Percentiles rank a stretch among this genome's conserved stretches.
Conservation (phyloP, 2,888 invertebrate genomes). For the Litoditis marina region DNA sequence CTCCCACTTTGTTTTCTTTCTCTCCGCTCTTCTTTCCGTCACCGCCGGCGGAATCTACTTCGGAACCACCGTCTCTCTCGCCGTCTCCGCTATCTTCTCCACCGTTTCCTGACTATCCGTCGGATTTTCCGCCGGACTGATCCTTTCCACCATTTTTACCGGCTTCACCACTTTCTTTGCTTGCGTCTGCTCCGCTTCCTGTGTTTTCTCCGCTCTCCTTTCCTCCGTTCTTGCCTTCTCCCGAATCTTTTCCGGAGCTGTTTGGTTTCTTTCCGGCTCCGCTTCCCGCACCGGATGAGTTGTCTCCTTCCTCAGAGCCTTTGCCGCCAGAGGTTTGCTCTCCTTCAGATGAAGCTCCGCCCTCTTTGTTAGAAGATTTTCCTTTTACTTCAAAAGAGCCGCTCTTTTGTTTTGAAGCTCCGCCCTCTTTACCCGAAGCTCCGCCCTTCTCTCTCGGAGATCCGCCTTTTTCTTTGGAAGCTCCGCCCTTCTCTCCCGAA, state of each 20-base stretch:
- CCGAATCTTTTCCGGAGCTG: slow-evolving; percentile 3
- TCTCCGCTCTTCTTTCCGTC: slow-evolving; percentile 7
- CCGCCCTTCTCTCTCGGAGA: not conserved
- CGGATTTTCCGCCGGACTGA: slow-evolving; percentile 9
- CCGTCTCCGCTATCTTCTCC: slow-evolving; percentile 7
- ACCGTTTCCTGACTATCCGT: slow-evolving; percentile 6
- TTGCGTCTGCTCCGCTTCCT: slow-evolving; percentile 1
- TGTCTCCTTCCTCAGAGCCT: slow-evolving; percentile 1
- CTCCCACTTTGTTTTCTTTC: not conserved
- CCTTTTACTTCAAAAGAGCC: too few species aligned
- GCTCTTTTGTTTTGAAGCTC: too few species aligned
- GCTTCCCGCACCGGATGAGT: slow-evolving; percentile 3
- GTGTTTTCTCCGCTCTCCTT: not conserved
- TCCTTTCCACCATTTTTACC: slow-evolving; percentile 4
- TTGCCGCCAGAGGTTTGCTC: slow-evolving; percentile 10
- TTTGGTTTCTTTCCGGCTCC: slow-evolving; percentile 8
- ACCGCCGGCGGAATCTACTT: not conserved
- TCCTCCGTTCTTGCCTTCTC: slow-evolving; percentile 3
- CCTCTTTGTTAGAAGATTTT: too few species aligned
- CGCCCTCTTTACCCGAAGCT: slow-evolving; percentile 2
- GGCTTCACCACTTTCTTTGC: not conserved
- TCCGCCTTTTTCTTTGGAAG: too few species aligned
- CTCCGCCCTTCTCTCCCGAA: too few species aligned
- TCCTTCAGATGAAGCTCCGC: too few species aligned
- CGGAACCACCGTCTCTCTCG: not conserved